Evolutionary conservation across 2,797 vertebrate species (phyloP).

Genomic region (Brotula barbata): DNA sequence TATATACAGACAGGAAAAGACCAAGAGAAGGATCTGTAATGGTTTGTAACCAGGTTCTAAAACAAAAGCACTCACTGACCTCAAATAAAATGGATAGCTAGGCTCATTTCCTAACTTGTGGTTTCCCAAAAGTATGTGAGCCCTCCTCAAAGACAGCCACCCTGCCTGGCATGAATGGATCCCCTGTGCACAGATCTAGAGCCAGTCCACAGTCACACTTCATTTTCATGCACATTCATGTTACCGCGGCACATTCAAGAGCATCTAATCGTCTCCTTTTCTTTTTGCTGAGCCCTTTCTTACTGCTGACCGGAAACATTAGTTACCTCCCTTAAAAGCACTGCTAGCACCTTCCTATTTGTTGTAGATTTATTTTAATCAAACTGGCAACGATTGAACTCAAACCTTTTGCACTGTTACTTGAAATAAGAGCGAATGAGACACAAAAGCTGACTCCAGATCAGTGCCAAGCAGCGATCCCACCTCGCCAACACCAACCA

Average conservation of each 20-base stretch:
- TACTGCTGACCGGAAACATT: too few relatives aligned
- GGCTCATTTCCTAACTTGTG: constrained; percentile 40
- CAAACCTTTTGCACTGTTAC: constrained; percentile 12
- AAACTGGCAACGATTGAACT: too few relatives aligned
- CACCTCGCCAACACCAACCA: constrained; percentile 35
- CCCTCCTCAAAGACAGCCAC: constrained; percentile 29
- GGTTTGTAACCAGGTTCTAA: constrained; percentile 34
- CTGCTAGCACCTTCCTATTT: too few relatives aligned
- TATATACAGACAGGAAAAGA: constrained; percentile 63
- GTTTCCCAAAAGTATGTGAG: constrained; percentile 37
- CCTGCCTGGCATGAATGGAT: constrained; percentile 35
- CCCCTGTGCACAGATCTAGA: constrained; percentile 30
- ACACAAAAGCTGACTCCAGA: constrained; percentile 33
- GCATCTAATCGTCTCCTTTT: neutral
- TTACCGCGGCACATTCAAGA: constrained; percentile 13
- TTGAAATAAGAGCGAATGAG: constrained; percentile 45
- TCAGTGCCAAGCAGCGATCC: constrained; percentile 26
- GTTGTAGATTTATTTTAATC: too few relatives aligned
- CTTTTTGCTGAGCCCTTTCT: neutral
- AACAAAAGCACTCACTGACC: constrained; percentile 44
- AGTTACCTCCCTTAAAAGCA: too few relatives aligned
- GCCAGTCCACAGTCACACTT: constrained; percentile 24
- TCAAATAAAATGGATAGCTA: constrained; percentile 46
- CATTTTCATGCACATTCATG: constrained; percentile 39
- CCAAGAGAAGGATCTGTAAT: constrained; percentile 48